Percentiles rank a stretch among this genome's conserved stretches.
Evolutionary conservation across 2,888 invertebrate species (phyloP).

Genomic region (Drosophila mettleri): DNA sequence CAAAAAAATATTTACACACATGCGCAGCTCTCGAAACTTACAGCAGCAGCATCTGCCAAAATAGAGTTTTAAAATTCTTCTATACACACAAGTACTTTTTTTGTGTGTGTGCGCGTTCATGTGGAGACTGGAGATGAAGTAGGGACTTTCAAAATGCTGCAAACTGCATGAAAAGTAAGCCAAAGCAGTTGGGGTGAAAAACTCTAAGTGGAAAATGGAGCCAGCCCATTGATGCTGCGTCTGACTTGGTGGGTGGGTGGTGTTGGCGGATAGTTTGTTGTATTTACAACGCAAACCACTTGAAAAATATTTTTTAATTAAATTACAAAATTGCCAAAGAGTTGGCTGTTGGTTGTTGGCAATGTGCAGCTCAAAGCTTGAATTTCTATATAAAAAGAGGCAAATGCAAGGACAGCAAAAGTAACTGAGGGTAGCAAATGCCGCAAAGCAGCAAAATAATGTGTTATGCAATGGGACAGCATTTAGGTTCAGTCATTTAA

Average conservation of each 20-base stretch:
- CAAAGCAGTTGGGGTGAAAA: conserved; percentile 39
- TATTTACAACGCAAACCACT: conserved; percentile 80
- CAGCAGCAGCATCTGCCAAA: conserved; percentile 60
- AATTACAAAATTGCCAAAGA: conserved; percentile 81
- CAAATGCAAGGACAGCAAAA: conserved; percentile 35
- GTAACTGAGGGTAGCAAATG: conserved; percentile 30
- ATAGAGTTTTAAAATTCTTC: conserved; percentile 77
- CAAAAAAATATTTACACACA: conserved; percentile 82
- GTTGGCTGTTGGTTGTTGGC: conserved; percentile 46
- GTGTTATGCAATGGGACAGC: conserved; percentile 23
- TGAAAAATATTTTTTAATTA: conserved; percentile 82
- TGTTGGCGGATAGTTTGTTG: conserved; percentile 70
- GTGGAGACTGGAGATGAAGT: conserved; percentile 10
- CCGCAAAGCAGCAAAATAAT: conserved; percentile 60
- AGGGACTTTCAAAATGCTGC: conserved; percentile 39
- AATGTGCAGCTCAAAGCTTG: background rate
- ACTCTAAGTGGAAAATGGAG: conserved; percentile 27
- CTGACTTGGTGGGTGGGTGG: background rate
- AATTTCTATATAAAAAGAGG: conserved; percentile 12
- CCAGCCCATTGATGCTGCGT: conserved; percentile 24
- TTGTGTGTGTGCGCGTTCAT: background rate
- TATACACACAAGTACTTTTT: conserved; percentile 32
- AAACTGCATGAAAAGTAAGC: conserved; percentile 59
- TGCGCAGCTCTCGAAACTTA: conserved; percentile 63
- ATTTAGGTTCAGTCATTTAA: conserved; percentile 24